Conservation (phyloP, 92 coral and sea anemone genomes). For the Ricordea florida region DNA sequence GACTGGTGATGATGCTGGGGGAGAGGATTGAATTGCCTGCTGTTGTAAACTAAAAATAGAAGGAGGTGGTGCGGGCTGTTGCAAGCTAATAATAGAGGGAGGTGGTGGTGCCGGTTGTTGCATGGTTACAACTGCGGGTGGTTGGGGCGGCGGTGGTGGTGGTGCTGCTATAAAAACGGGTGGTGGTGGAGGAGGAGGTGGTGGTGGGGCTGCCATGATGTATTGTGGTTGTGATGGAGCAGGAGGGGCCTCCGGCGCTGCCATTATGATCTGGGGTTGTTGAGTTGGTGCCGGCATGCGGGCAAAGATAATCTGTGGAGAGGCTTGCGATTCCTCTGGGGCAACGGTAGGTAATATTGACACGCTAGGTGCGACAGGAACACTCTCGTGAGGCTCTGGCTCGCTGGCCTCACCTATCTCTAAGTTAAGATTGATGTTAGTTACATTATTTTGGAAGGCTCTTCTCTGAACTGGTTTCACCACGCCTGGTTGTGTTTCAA, state of each 20-base stretch:
- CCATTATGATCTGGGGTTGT: constrained; percentile 17
- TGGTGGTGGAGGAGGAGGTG: constrained; percentile 7
- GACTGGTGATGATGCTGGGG: background rate
- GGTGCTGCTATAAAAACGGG: background rate
- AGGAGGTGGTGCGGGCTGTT: too few relatives aligned
- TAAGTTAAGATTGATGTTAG: constrained; percentile 34
- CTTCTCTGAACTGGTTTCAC: background rate
- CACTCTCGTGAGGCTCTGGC: constrained; percentile 16
- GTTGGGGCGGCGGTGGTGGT: background rate
- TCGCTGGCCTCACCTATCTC: constrained; percentile 6
- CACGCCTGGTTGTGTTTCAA: too few relatives aligned
- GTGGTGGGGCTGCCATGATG: constrained; percentile 8
- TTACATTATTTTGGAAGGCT: background rate
- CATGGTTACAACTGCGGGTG: too few relatives aligned
- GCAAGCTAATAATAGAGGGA: too few relatives aligned
- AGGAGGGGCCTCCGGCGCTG: too few relatives aligned
- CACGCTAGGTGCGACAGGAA: background rate
- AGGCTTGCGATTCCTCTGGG: constrained; percentile 12
- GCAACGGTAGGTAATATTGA: background rate
- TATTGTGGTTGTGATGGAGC: constrained; percentile 14
- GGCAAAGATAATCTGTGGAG: constrained; percentile 29
- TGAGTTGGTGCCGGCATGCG: constrained; percentile 5
- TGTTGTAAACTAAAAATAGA: too few relatives aligned
- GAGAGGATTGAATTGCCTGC: background rate
- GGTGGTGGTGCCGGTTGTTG: too few relatives aligned